A percentile compares a stretch with the other conserved stretches of the same genome.
These are phyloP conservation scores for Anthopleura xanthogrammica DNA, from an alignment of 92 coral and sea anemone genomes.

Conservation along the genomic window DNA sequence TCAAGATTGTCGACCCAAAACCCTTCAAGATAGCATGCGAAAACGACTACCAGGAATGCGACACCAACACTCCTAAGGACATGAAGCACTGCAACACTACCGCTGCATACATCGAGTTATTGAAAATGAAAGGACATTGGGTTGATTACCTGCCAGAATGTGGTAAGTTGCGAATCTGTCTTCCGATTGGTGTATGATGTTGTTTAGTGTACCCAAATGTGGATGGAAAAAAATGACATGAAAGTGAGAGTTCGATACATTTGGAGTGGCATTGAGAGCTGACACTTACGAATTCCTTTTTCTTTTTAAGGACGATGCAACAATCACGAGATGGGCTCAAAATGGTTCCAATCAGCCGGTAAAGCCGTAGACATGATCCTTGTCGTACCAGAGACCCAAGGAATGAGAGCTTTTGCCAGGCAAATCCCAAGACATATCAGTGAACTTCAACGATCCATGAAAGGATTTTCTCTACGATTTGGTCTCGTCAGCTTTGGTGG, in stretches of 20 bases:
- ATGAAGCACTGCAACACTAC: conserved; percentile 90
- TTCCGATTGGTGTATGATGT: too few species aligned
- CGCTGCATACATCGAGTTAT: conserved; percentile 88
- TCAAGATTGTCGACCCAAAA: conserved; percentile 68
- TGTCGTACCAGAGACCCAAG: conserved; percentile 82
- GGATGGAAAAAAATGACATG: too few species aligned
- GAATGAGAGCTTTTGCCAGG: conserved; percentile 59
- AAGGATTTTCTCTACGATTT: conserved; percentile 71
- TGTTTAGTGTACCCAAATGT: too few species aligned
- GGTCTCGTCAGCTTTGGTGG: conserved; percentile 96
- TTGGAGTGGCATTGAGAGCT: too few species aligned
- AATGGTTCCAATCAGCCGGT: conserved; percentile 79
- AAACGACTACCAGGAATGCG: conserved; percentile 77
- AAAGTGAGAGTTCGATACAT: too few species aligned
- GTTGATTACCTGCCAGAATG: conserved; percentile 87
- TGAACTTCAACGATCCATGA: conserved; percentile 47
- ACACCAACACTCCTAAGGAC: conserved; percentile 58
- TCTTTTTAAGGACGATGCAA: conserved; percentile 56
- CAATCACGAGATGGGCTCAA: conserved; percentile 61
- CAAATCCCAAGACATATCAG: conserved; percentile 63
- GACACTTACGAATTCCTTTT: too few species aligned
- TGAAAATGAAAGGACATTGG: conserved; percentile 86
- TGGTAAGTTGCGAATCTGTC: conserved; percentile 43
- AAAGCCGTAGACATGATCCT: conserved; percentile 80
- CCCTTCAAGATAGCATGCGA: conserved; percentile 91